Percentiles rank a stretch among this genome's conserved stretches.
These are phyloP conservation scores for Spodoptera litura DNA, from an alignment of 1,140 invertebrate species.

Conservation along the genomic window DNA sequence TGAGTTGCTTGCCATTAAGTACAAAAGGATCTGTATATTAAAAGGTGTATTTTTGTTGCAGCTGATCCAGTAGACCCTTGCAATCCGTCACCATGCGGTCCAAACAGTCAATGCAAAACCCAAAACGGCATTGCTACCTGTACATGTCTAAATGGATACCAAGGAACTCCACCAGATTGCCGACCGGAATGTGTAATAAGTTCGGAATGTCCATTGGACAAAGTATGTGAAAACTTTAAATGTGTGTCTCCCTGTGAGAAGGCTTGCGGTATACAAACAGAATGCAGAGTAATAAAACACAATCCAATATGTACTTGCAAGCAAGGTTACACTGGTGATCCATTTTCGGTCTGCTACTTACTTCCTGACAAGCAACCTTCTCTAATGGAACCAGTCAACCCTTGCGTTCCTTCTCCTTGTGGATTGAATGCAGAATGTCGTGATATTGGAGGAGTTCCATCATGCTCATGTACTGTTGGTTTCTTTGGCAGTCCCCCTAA, in stretches of 20 bases:
- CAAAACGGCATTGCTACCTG: constrained; percentile 86
- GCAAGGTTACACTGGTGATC: constrained; percentile 89
- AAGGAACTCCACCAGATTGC: constrained; percentile 89
- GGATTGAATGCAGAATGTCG: constrained; percentile 94
- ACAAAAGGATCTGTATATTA: background rate
- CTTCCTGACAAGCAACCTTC: constrained; percentile 64
- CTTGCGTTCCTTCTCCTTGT: constrained; percentile 93
- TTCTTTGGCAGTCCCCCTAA: constrained; percentile 90
- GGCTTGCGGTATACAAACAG: constrained; percentile 87
- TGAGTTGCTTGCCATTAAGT: background rate
- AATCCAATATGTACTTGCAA: constrained; percentile 91
- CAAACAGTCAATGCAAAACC: constrained; percentile 88
- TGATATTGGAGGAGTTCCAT: constrained; percentile 90
- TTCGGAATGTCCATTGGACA: constrained; percentile 88
- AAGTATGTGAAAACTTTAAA: constrained; percentile 89
- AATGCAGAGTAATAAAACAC: constrained; percentile 90
- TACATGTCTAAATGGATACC: constrained; percentile 88
- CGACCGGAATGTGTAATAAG: constrained; percentile 89
- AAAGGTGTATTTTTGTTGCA: constrained; percentile 59
- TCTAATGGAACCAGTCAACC: constrained; percentile 80
- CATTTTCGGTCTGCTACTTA: constrained; percentile 88
- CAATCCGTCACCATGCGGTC: constrained; percentile 87
- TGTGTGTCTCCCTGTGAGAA: constrained; percentile 90
- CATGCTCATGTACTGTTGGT: constrained; percentile 91
- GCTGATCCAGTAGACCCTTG: constrained; percentile 72